A percentile compares a stretch with the other conserved stretches of the same genome.
Conservation (phyloP, 2,113 vertebrate genomes). For the Elgaria multicarinata region DNA sequence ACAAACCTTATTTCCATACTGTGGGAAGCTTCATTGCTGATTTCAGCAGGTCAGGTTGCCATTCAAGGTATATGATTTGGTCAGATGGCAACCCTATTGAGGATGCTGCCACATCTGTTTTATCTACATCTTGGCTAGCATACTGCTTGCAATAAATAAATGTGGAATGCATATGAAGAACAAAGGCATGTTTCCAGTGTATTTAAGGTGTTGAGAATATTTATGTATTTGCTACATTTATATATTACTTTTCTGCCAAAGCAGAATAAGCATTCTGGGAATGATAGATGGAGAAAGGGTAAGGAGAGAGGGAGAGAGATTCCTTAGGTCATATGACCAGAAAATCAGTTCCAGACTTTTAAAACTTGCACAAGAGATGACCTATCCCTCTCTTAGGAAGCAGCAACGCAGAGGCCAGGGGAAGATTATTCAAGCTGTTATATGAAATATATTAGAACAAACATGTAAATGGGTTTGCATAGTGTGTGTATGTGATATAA, state of each 20-base stretch:
- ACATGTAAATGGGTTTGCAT: neutral
- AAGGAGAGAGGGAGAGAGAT: neutral
- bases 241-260: neutral
- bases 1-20: neutral
- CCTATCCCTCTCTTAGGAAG: neutral
- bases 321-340: neutral
- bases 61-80: neutral
- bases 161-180: neutral
- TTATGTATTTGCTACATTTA: neutral
- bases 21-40: neutral
- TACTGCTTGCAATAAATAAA: neutral
- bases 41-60: neutral
- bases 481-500: too few relatives aligned
- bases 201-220: neutral
- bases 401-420: neutral
- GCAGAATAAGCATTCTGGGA: neutral
- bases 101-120: neutral
- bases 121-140: neutral
- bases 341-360: constrained; percentile 20
- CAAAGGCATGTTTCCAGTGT: neutral
- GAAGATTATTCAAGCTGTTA: neutral
- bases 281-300: neutral
- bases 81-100: neutral
- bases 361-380: neutral
- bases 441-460: neutral